These are phyloP conservation scores for Premnoplex brunnescens DNA, from an alignment of 2,797 vertebrate genomes.

Conservation along the genomic window DNA sequence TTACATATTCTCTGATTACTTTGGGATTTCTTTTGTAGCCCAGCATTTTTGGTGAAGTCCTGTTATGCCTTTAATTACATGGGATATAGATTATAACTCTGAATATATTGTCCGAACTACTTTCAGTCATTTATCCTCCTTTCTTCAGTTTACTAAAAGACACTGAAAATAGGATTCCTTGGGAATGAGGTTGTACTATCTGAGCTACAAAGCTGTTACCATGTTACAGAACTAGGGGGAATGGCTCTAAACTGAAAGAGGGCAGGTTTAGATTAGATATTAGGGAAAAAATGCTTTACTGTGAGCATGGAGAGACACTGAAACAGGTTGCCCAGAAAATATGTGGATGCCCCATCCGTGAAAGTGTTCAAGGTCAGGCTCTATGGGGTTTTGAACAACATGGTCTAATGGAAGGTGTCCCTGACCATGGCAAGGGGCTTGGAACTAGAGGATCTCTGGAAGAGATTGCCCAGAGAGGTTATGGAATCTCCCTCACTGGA, in stretches of 20 bases:
- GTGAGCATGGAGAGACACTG: background rate
- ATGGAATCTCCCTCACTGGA: background rate
- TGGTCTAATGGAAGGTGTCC: background rate
- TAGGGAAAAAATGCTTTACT: background rate
- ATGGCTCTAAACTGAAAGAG: background rate
- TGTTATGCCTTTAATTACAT: background rate
- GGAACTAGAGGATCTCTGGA: background rate
- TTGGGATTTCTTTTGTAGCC: background rate
- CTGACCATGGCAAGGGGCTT: background rate
- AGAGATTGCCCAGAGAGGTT: fast-evolving
- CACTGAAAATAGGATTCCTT: background rate
- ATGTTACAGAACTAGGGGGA: background rate
- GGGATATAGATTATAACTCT: background rate
- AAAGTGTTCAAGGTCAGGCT: background rate
- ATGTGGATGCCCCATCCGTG: background rate
- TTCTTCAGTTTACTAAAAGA: background rate
- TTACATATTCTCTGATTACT: background rate
- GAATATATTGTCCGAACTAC: background rate
- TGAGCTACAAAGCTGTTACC: background rate
- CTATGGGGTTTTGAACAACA: background rate
- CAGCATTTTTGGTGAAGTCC: background rate
- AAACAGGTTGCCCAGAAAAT: background rate
- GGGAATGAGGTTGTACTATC: background rate
- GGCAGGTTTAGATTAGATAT: background rate
- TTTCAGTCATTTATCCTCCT: background rate